Base-by-base conservation (phyloP, 2,797 vertebrate species). In the Crenichthys baileyi region DNA sequence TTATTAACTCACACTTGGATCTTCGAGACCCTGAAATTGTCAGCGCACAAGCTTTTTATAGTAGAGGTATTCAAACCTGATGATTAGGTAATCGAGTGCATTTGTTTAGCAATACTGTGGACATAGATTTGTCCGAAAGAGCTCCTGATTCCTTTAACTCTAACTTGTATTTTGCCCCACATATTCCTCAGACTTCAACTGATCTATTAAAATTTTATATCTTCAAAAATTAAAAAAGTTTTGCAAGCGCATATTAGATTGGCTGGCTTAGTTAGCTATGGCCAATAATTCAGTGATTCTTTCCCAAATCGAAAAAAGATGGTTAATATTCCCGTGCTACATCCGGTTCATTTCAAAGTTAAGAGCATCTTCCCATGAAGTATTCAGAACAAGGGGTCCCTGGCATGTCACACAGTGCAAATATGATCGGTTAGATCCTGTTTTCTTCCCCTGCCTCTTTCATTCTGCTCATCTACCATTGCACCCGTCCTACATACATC, bases 281-380 rank as follows among this genome's bases (percentile, higher is more conserved):
- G 63, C 36, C 22, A 67, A 93, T 92, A 86, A 91, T 93, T 93
- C 83, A 93, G 85, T 81, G 82, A 86, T 81, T 75, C 71, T 77
- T 51, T 73, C 50, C 36, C n/a, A 31, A 68, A 81, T 55, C 71
- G 29, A 76, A 46, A 67, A 79, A 68, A 73, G 71, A 68, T 53
- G 39, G 20, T 81, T 80, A 72, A 85, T 83, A 80, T 56, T 77
- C 15, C 68, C 48, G 26, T 41, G 80, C 36, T 11, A 8, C 58
- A 71, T 77, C 72, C 78, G 65, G 79, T 73, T 44, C 61, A 44
- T 82, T 75, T 72, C 80, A 13, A 75, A 71, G 73, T 74, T 48
- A 78, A 65, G 81, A 85, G 83, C 53, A 72, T n/a, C 63, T 74
- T 73, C 60, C 75, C 68, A 26, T 60, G 36, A 77, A 82, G 22